A percentile compares a stretch with the other conserved stretches of the same genome.
Evolutionary conservation across 2,113 vertebrate genomes (phyloP).

Genomic region (Pipa parva): DNA sequence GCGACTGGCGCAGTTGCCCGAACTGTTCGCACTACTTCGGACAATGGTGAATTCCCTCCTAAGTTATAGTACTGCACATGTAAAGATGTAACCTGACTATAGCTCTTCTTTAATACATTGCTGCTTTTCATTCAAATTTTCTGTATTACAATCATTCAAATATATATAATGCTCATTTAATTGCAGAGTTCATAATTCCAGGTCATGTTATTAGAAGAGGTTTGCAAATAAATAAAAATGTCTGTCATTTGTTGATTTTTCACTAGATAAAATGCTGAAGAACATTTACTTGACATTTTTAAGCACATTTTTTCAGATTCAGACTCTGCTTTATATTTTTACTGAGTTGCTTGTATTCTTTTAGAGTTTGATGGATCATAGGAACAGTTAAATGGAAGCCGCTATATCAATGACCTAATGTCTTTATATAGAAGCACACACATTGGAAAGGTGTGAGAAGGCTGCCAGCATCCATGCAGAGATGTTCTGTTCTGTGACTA

Average conservation of each 20-base stretch:
- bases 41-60: no score
- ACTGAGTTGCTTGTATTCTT: neutral
- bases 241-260: neutral
- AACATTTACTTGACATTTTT: no score
- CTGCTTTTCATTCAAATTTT: no score
- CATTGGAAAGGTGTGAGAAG: conserved; percentile 18
- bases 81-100: no score
- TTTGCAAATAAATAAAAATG: neutral
- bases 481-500: neutral
- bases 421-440: conserved; percentile 25
- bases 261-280: no score
- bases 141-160: no score
- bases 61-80: no score
- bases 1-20: no score
- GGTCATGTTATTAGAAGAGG: neutral
- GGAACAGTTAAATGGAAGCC: neutral
- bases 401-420: conserved; percentile 11
- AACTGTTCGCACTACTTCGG: no score
- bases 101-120: no score
- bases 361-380: neutral
- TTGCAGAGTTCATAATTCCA: neutral
- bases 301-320: no score
- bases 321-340: neutral
- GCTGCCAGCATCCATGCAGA: conserved; percentile 9
- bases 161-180: no score